Evolutionary conservation across 2,797 vertebrate genomes (phyloP).

Genomic region (Spheniscus humboldti): DNA sequence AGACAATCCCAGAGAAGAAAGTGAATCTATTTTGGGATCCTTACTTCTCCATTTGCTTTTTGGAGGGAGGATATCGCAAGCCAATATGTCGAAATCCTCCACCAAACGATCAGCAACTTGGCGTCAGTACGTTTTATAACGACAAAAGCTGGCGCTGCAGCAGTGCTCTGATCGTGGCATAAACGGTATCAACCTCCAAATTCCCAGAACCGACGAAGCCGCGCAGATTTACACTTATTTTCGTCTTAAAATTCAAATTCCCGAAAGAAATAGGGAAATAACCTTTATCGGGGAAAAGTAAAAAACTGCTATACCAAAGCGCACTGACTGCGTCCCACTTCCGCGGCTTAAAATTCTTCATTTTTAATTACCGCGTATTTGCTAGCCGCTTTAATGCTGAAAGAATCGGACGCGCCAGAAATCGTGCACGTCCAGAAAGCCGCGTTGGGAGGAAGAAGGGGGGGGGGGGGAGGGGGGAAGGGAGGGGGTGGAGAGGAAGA

Average conservation of each 20-base stretch:
- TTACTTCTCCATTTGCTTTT: conserved; percentile 26
- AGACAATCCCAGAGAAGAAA: conserved; percentile 37
- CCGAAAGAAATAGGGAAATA: background rate
- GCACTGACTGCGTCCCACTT: conserved; percentile 14
- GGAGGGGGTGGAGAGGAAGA: background rate
- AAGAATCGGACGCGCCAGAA: background rate
- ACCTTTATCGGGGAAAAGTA: background rate
- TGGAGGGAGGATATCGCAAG: background rate
- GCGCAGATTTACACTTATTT: background rate
- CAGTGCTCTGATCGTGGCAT: background rate
- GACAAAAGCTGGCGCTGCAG: conserved; percentile 35
- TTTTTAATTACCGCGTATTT: conserved; percentile 1
- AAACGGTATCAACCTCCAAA: background rate
- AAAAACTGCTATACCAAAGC: background rate
- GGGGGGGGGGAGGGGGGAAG: background rate
- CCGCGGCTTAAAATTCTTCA: conserved; percentile 25
- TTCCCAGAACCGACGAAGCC: background rate
- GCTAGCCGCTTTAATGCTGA: background rate
- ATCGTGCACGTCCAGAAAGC: background rate
- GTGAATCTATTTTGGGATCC: conserved; percentile 5
- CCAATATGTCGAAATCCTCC: conserved; percentile 11
- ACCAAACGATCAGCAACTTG: background rate
- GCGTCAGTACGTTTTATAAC: conserved; percentile 38
- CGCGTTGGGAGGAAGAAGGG: background rate
- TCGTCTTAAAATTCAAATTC: background rate